Percentiles rank a stretch among this genome's conserved stretches.
Evolutionary conservation across 2,797 vertebrate species (phyloP).

Genomic region (Sebastes itinus): DNA sequence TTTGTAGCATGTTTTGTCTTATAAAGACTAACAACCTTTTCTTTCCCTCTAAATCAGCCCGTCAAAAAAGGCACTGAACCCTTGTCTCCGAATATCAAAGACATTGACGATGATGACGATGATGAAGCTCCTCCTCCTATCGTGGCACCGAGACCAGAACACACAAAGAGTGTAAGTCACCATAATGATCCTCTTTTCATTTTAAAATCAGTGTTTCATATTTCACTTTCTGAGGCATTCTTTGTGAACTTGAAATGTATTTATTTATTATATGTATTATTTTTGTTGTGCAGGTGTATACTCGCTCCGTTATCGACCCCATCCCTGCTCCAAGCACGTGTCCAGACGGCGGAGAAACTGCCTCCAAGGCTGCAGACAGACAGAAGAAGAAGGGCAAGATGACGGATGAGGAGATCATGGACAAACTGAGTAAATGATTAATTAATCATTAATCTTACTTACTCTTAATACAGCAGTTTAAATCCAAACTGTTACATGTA

Average conservation of each 20-base stretch:
- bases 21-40: neutral
- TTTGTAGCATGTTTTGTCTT: neutral
- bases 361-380: constrained; percentile 87
- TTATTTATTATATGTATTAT: neutral
- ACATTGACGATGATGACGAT: constrained; percentile 91
- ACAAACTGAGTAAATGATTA: constrained; percentile 89
- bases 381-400: constrained; percentile 97
- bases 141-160: constrained; percentile 94
- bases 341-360: constrained; percentile 83
- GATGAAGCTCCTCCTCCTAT: constrained; percentile 91
- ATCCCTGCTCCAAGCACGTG: constrained; percentile 89
- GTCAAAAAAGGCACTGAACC: constrained; percentile 90
- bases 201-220: no score
- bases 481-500: neutral
- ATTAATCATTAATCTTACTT: neutral
- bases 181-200: neutral
- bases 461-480: neutral
- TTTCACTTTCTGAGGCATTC: neutral
- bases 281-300: constrained; percentile 87
- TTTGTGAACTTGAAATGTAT: neutral
- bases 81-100: constrained; percentile 82
- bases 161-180: constrained; percentile 95
- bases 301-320: constrained; percentile 95
- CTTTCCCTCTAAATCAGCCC: constrained; percentile 75
- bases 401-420: constrained; percentile 98